Percentiles rank a stretch among this genome's conserved stretches.
Evolutionary conservation across 2,797 vertebrate species (phyloP).

Genomic region (Galaxias olidus): DNA sequence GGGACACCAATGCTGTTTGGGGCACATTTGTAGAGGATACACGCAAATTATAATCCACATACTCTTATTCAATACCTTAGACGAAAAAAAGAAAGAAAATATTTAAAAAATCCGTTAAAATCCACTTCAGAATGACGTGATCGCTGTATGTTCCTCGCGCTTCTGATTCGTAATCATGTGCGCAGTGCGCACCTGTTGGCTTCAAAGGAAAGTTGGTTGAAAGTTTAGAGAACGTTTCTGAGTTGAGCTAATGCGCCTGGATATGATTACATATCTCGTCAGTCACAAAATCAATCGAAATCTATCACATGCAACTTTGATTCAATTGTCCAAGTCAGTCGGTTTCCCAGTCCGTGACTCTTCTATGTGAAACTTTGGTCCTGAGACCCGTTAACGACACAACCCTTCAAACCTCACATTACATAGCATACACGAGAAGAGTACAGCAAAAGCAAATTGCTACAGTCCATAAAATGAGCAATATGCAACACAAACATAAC

Average conservation of each 20-base stretch:
- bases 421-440: constrained; percentile 24
- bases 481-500: constrained; percentile 39
- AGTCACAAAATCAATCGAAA: constrained; percentile 26
- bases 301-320: constrained; percentile 31
- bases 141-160: constrained; percentile 29
- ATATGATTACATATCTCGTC: constrained; percentile 11
- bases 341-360: constrained; percentile 42
- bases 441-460: constrained; percentile 47
- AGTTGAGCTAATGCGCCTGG: constrained; percentile 38
- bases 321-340: background rate
- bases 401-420: constrained; percentile 32
- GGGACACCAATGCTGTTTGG: constrained; percentile 83
- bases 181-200: constrained; percentile 77
- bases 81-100: constrained; percentile 61
- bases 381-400: constrained; percentile 54
- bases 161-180: constrained; percentile 39
- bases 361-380: constrained; percentile 47
- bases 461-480: constrained; percentile 49
- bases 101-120: constrained; percentile 63
- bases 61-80: constrained; percentile 79
- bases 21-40: constrained; percentile 81
- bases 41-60: constrained; percentile 89
- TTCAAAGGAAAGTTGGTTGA: constrained; percentile 43
- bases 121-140: constrained; percentile 60
- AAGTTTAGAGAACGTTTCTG: constrained; percentile 47